Evolutionary conservation across 2,797 vertebrate species (phyloP), one percentile per base, ranked within the genome.

Genomic region (Astyanax mexicanus): DNA sequence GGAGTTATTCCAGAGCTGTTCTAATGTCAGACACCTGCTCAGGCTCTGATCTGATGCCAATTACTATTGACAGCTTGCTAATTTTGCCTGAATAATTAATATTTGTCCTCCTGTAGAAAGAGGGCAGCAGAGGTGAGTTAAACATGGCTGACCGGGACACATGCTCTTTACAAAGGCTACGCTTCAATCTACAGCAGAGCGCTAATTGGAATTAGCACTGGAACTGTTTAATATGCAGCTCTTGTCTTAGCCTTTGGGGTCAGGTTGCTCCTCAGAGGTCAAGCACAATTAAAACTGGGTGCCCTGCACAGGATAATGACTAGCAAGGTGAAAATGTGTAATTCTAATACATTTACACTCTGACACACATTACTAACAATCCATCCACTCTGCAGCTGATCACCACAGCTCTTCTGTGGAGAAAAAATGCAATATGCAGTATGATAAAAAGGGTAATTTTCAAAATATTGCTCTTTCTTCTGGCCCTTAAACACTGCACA

Each of bases 81-180:
- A 91, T 89, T 91, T 87, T 87, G 80, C 81, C 83, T 88, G 89
- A 90, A 92, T 90, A 89, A 91, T 90, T 89, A 87, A 91, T 90
- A 82, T 83, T 86, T 64, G 80, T 87, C 86, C 42, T 71, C 73
- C 67, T 72, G 78, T 80, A 84, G 60, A 71, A 69, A 72, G 64
- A 54, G 75, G 81, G 58, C 73, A 77, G 77, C 27, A 83, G 81
- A 85, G 81, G 84, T 87, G 83, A 86, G 79, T 69, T 81, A 71
- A 65, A 80, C 71, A 74, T 79, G 74, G 77, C 72, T 70, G 71
- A 74, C 70, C 23, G 80, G 45, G 84, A 83, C 80, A 78, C 60
- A 42, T 57, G n/a, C 70, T 75, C 64, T 72, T 74, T 37, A 77
- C 65, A 81, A 80, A 69, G 19, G 45, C 67, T 40, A 11, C 4